phyloP scores from a whole-genome alignment of 2,888 invertebrate genomes.

The Notodonta ziczac region DNA sequence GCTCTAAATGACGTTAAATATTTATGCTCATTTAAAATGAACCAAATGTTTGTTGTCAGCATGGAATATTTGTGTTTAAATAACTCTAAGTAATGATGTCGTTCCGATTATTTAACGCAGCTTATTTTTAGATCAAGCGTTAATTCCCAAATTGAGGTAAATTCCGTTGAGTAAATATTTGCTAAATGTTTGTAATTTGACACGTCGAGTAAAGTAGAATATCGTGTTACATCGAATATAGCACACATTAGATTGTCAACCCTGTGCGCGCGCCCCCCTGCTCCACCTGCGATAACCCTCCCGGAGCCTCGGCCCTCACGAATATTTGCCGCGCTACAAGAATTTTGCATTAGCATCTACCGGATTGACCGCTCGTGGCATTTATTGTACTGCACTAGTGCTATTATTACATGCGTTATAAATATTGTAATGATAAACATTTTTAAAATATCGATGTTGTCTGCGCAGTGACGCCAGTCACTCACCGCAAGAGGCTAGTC shows the following conservation, averaged over 20 bases:
- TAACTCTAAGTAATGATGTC: no score
- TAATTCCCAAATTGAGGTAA: no score
- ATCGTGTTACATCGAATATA: constrained; percentile 29
- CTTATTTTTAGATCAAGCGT: no score
- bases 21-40: no score
- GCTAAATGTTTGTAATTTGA: constrained; percentile 9
- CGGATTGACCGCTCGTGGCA: constrained; percentile 47
- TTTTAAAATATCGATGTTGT: no score
- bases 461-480: no score
- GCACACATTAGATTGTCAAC: constrained; percentile 37
- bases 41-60: no score
- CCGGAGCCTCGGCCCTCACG: constrained; percentile 55
- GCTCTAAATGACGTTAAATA: not conserved
- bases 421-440: not conserved
- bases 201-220: constrained; percentile 23
- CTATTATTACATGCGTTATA: no score
- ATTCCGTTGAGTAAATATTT: not conserved
- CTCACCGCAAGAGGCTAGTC: no score
- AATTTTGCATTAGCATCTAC: constrained; percentile 72
- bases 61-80: no score
- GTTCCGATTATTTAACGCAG: no score
- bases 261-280: constrained; percentile 31
- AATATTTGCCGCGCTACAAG: constrained; percentile 68
- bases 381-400: constrained; percentile 53
- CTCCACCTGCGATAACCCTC: constrained; percentile 37